Evolutionary conservation across 2,888 invertebrate species (phyloP).

Genomic region (Neria commutata): DNA sequence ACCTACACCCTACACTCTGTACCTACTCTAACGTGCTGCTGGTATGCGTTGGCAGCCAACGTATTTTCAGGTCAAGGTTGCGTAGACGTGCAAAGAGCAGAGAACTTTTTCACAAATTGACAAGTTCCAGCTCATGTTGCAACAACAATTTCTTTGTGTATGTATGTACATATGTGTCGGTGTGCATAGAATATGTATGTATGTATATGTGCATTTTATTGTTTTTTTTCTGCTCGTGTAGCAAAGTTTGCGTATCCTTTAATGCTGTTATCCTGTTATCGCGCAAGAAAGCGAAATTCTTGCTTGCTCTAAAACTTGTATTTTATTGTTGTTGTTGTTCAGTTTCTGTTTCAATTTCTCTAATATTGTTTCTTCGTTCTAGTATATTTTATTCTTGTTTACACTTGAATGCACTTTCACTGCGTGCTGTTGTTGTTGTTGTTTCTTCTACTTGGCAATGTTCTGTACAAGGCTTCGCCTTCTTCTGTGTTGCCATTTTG

Average conservation of each 20-base stretch:
- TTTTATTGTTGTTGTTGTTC: not conserved
- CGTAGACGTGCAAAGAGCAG: constrained; percentile 24
- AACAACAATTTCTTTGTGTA: not conserved
- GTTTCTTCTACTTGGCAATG: not conserved
- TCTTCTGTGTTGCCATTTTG: not conserved
- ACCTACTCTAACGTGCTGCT: too few species aligned
- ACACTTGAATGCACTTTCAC: not conserved
- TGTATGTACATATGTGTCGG: not conserved
- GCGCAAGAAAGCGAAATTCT: not conserved
- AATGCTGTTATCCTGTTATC: not conserved
- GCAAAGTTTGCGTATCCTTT: not conserved
- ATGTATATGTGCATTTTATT: not conserved
- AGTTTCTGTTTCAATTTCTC: not conserved
- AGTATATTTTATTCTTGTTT: not conserved
- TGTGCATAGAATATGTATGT: not conserved
- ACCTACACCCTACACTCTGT: too few species aligned
- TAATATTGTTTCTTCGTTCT: not conserved
- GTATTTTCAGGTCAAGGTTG: constrained; percentile 61
- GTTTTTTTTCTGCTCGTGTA: not conserved
- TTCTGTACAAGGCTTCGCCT: not conserved
- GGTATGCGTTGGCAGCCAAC: constrained; percentile 27
- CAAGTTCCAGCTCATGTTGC: not conserved
- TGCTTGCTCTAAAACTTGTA: not conserved
- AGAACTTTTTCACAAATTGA: constrained; percentile 20
- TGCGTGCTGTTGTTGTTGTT: not conserved